Conservation (phyloP, 2,113 vertebrate genomes). For the Condylura cristata region DNA sequence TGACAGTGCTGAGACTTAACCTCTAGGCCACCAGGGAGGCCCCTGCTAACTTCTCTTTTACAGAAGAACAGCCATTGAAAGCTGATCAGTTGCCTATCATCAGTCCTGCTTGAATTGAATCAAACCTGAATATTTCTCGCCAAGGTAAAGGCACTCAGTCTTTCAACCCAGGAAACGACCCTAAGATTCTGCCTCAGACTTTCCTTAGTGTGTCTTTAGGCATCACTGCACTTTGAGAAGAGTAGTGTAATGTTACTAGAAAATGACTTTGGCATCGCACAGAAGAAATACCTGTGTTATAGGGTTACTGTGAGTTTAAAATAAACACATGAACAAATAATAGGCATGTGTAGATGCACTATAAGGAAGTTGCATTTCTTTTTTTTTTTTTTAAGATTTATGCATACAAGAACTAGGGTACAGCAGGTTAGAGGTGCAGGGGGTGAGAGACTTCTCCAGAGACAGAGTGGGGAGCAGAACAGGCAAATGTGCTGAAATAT, state of each 20-base stretch:
- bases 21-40: no score
- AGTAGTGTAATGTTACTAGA: background rate
- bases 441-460: no score
- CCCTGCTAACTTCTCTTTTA: background rate
- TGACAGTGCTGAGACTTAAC: no score
- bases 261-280: background rate
- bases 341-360: background rate
- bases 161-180: background rate
- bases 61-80: background rate
- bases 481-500: no score
- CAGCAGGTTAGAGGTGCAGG: no score
- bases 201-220: background rate
- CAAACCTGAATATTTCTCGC: background rate
- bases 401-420: no score
- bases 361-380: background rate
- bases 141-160: background rate
- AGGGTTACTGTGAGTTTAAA: background rate
- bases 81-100: background rate
- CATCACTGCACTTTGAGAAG: background rate
- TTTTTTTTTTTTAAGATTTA: no score
- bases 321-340: background rate
- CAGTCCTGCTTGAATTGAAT: background rate
- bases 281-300: background rate
- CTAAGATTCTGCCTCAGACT: background rate
- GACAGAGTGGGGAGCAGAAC: no score